phyloP scores from a whole-genome alignment of 2,113 vertebrate genomes.

The Prunella fulvescens region DNA sequence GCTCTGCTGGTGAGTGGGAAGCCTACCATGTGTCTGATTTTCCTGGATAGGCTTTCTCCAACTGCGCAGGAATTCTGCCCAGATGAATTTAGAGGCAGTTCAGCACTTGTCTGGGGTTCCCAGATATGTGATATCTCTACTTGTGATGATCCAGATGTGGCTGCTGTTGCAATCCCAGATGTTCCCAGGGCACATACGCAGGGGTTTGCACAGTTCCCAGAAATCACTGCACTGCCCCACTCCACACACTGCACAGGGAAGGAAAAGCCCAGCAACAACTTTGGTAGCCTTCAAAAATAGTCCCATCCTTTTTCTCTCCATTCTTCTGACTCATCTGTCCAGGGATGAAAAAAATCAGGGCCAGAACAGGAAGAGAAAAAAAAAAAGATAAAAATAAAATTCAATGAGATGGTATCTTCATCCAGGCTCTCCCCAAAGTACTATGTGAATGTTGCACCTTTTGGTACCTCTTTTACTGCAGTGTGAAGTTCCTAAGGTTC shows the following conservation, averaged over 20 bases:
- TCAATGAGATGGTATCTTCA: not conserved
- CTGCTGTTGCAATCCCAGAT: not conserved
- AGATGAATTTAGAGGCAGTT: constrained; percentile 22
- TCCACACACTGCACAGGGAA: not conserved
- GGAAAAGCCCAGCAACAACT: not conserved
- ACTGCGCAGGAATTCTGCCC: not conserved
- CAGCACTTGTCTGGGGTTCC: constrained; percentile 8
- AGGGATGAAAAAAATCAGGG: not conserved
- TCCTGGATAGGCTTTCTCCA: constrained; percentile 55
- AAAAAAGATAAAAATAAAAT: not conserved
- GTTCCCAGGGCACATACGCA: not conserved
- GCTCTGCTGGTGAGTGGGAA: constrained; percentile 47
- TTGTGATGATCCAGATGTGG: constrained; percentile 1
- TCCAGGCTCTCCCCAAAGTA: not conserved
- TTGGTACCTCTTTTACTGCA: not conserved
- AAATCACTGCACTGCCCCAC: not conserved
- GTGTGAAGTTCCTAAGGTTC: not conserved
- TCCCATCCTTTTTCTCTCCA: not conserved
- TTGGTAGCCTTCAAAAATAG: not conserved
- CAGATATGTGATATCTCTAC: not conserved
- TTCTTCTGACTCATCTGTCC: constrained; percentile 1
- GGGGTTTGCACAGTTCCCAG: not conserved
- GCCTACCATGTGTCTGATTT: constrained; percentile 41
- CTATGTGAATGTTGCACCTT: not conserved
- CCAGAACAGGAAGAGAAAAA: not conserved